Base-by-base conservation (phyloP, 2,113 vertebrate genomes). In the Ciconia boyciana region DNA sequence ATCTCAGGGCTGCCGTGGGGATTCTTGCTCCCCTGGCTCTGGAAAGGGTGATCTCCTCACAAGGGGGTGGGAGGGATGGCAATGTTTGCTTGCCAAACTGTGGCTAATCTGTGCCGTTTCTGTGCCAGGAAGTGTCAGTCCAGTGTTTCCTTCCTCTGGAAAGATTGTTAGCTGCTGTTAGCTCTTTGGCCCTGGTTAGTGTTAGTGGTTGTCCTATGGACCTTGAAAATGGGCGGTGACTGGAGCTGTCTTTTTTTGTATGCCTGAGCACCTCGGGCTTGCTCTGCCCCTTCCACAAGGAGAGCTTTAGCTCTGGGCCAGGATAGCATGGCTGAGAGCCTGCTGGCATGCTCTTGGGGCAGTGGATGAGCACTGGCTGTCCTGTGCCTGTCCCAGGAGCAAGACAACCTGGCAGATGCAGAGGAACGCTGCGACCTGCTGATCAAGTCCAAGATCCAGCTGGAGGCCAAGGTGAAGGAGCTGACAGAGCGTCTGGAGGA, bases 371-470 rank as follows among this genome's bases (percentile, higher is more conserved):
- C 21, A 0, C 62, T 61, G 24, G 6, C 39, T 76, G 39, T 87
- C 51, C 64, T 61, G 14, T 85, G 62, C 26, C 65, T 72, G 16
- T 86, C 52, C 46, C 77, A 99, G 99, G 99, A 99, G 93, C 99
- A 99, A 91, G 99, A 99, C 93, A 99, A 99, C 96, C 98, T 99
- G 72, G 98, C 98, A 7, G 99, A 99, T 78, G 99, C 99, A 0
- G 99, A 99, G 94, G 99, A 99, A 10, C 99, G 99, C 90, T 99
- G 99, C 14, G 99, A 99, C 90, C 97, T 99, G 95, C 98, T 99
- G 69, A 99, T 99, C 97, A 99, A 99, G 96, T 98, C 99, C 74
- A 99, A 99, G 97, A 99, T 99, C 92, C 99, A 99, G 94, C 98
- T 99, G 64, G 99, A 99, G 94, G 98, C 99, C 17, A 99, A 99